Base-by-base conservation (phyloP, 2,113 vertebrate species). In the Picathartes gymnocephalus region DNA sequence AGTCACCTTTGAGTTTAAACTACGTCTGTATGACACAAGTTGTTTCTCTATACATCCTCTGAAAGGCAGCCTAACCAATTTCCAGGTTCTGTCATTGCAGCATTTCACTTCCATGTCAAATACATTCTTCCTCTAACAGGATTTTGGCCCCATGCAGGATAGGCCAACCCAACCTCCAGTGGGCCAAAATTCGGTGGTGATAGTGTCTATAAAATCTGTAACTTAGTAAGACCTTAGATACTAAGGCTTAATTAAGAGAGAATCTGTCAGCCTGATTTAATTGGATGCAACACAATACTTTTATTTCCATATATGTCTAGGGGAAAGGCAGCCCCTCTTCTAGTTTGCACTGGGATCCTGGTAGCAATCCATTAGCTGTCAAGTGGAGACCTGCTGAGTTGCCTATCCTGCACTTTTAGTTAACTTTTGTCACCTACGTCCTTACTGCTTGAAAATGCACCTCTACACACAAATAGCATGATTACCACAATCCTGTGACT, bases 11-110 rank as follows among this genome's bases (percentile, higher is more conserved):
- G 31, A 65, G 24, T 51, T 73, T 50, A 61, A 84, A 81, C 39
- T 23, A 19, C 21, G 70, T 27, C 14, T 1, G 0, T 31, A 31
- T 0, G 0, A 48, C 15, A 14, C 4, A n/a, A n/a, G 16, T 25
- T 39, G 12, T 27, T 86, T 47, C 48, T 69, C 40, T 13, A 12
- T 1, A n/a, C 21, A 10, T 37, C 11, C 27, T 50, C 51, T 31
- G 13, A 91, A 56, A 58, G 22, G 9, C 39, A 10, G 11, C 35
- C 27, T 50, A 57, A 24, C 27, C 11, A 35, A 14, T 27, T 54
- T 72, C 20, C 70, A 90, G 18, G 45, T 40, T 68, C 42, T 17
- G 7, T 17, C 61, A 71, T 1, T 44, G 66, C 48, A 87, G 48
- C 11, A 7, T 64, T 90, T 57, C 18, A 40, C 56, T 72, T 42